Conservation (phyloP, 2,888 invertebrate species). For the Polydrusus pterygomalis region DNA sequence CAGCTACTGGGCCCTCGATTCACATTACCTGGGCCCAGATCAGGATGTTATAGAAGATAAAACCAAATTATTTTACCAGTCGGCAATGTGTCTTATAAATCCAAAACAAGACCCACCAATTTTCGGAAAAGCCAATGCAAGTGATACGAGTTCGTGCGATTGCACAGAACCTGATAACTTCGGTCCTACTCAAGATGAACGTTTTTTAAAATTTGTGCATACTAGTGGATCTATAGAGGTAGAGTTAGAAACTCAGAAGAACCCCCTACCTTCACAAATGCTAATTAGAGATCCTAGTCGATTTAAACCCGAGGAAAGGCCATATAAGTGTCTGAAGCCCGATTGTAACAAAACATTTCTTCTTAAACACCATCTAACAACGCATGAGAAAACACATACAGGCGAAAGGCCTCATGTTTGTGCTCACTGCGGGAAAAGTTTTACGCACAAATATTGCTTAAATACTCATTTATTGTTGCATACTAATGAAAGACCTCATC, state of each 20-base stretch:
- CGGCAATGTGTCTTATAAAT: constrained; percentile 51
- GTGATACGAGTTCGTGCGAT: constrained; percentile 9
- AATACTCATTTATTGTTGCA: constrained; percentile 88
- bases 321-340: constrained; percentile 81
- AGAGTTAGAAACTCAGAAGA: constrained; percentile 39
- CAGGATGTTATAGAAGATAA: constrained; percentile 37
- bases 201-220: constrained; percentile 44
- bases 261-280: constrained; percentile 37
- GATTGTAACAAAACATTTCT: constrained; percentile 90
- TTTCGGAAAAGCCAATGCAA: constrained; percentile 25
- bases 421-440: constrained; percentile 86
- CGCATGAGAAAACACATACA: constrained; percentile 88
- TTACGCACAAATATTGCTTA: constrained; percentile 88
- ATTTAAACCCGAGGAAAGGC: constrained; percentile 71
- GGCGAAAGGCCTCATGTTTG: constrained; percentile 87
- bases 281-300: constrained; percentile 40
- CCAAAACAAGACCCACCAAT: constrained; percentile 50
- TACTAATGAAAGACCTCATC: constrained; percentile 87
- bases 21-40: constrained; percentile 44
- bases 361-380: constrained; percentile 88
- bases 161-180: constrained; percentile 35
- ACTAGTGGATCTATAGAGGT: constrained; percentile 38
- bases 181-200: constrained; percentile 33
- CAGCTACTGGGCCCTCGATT: constrained; percentile 51
- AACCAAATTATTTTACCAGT: constrained; percentile 44